Evolutionary conservation across 2,113 vertebrate genomes (phyloP), one percentile per base, ranked within the genome.

Genomic region (Oncorhynchus masou): DNA sequence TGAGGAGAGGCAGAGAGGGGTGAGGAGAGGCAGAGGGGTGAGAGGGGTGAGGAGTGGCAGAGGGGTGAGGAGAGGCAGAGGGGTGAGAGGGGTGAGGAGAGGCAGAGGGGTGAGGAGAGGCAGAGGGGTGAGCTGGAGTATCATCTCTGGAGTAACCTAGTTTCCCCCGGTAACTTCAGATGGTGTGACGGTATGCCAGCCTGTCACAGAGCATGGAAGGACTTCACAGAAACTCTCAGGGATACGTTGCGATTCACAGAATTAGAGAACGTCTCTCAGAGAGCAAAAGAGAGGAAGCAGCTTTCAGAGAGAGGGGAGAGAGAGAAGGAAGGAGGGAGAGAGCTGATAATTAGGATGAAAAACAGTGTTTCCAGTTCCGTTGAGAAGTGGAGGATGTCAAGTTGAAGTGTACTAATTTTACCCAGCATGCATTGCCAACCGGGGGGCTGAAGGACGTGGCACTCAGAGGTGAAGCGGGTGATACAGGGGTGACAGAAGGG

Each of bases 41-140:
- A 34, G 34, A 34, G 31, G 6, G 31, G 34, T 34, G 22, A 15
- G 15, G 27, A 22, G 24, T 2, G 27, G 27, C 27, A 27, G 27
- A 27, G 12, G 64, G 22, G 6, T 25, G 31, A 27, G 34, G 7
- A 27, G 27, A 27, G 27, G 27, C 27, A 27, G 8, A 39, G 19
- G 4, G 68, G 19, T 45, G 71, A 77, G 2, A 65, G 74, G 77
- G 81, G 75, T 84, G 70, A 89, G 34, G 7, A 27, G 27, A 27
- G 27, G 27, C 27, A 27, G 8, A 39, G 19, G 4, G 68, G 19
- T 45, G 71, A 73, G 29, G 29, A 22, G 19, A 45, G 34, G 8
- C 66, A 77, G 2, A 65, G 74, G 77, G 81, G 75, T 84, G 70
- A 89, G 83, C 59, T 24, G 77, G 83, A 81, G 80, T 87, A 80